Percentiles rank a stretch among this genome's conserved stretches.
Evolutionary conservation across 1,140 invertebrate species (phyloP).

Genomic region (Lutraria rhynchaena): DNA sequence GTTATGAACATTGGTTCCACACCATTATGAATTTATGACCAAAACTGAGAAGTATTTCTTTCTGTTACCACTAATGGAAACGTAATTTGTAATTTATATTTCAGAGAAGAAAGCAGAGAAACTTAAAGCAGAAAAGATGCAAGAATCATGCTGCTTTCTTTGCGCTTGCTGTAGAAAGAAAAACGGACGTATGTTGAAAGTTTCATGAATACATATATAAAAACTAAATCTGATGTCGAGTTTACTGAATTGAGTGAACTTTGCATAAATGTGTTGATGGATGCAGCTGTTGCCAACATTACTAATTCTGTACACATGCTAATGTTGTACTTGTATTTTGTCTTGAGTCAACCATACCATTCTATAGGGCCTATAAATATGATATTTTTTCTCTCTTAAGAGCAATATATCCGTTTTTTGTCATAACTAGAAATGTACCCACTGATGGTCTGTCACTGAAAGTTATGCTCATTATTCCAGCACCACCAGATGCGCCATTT

Average conservation of each 20-base stretch:
- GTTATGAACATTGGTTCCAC: no score
- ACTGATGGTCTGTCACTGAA: neutral
- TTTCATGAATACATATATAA: no score
- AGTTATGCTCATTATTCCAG: neutral
- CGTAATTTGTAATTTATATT: neutral
- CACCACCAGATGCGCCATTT: conserved; percentile 18
- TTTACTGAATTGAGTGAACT: no score
- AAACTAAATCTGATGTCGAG: no score
- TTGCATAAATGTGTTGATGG: no score
- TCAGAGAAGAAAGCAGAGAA: conserved; percentile 10
- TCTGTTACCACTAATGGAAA: no score
- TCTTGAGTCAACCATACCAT: neutral
- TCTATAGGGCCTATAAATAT: neutral
- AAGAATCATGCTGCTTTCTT: neutral
- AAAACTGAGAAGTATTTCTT: no score
- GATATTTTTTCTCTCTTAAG: neutral
- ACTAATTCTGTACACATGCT: no score
- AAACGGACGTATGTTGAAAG: conserved; percentile 5
- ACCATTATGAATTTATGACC: no score
- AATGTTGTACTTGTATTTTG: neutral
- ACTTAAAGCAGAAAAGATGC: conserved; percentile 2
- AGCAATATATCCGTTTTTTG: neutral
- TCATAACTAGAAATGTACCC: neutral
- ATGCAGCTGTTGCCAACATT: no score
- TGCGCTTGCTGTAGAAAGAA: neutral